Evolutionary conservation across 1,140 invertebrate genomes (phyloP), one percentile per base, ranked within the genome.

Genomic region (Pteromalus puparum): DNA sequence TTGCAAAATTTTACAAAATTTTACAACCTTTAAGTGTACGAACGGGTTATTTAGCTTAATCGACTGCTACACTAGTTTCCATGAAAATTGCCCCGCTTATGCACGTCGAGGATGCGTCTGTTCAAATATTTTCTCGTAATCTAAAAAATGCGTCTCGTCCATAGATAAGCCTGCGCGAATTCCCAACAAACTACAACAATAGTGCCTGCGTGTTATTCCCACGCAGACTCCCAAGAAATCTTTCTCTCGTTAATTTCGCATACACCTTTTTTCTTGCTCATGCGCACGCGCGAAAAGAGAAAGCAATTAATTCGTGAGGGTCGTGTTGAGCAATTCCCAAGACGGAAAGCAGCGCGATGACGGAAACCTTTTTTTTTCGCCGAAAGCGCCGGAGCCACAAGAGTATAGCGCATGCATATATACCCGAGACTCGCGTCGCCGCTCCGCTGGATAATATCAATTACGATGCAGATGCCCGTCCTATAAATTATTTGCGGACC

Each of bases 361-460:
- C 70, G 84, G 79, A 75, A 76, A 81, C 53, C 46, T 72, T 77
- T 79, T 79, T 82, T 81, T 70, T 65, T 13, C 73, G 28, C 68
- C 78, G 80, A 79, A 70, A 86, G 83, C n/a, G n/a, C n/a, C n/a
- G n/a, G n/a, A n/a, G n/a, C n/a, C n/a, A n/a, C n/a, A n/a, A n/a
- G n/a, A n/a, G n/a, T n/a, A n/a, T n/a, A n/a, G n/a, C n/a, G n/a
- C 81, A 53, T 13, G 18, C 15, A 18, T 18, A 53, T 18, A 61
- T 18, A 21, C 53, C 5, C 48, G 76, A 15, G 70, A 72, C 79
- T 67, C 24, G 46, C 79, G 53, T 53, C 79, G 46, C 67, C 72
- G 85, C 86, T 46, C 82, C 86, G 87, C 85, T 87, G 87, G 87
- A 89, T 89, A 89, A 87, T 89, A 88, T 89, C 88, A 89, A 89